Percentiles rank a stretch among this genome's conserved stretches.
phyloP scores from a whole-genome alignment of 2,113 vertebrate species.

The Crotalus helleri region DNA sequence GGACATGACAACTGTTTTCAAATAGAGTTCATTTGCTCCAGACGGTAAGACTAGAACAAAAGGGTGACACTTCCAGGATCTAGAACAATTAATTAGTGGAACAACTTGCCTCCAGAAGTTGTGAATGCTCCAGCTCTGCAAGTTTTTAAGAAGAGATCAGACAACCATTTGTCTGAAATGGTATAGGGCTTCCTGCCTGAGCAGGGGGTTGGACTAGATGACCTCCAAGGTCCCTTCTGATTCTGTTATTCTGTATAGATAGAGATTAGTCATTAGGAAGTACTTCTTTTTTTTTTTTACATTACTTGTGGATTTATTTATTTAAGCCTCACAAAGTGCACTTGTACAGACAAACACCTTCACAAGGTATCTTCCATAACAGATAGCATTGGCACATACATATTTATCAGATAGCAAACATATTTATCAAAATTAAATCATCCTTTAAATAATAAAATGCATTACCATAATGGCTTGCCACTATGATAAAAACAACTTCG shows the following conservation, averaged over 20 bases:
- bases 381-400: neutral
- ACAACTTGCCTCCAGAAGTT: neutral
- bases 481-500: neutral
- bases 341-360: neutral
- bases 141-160: neutral
- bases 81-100: neutral
- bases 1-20: neutral
- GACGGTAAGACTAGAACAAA: neutral
- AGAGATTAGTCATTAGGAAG: neutral
- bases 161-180: too few species aligned
- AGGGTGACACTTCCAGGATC: neutral
- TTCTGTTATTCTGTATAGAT: neutral
- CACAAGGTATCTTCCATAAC: neutral
- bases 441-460: neutral
- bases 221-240: neutral
- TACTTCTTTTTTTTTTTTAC: neutral
- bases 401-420: neutral
- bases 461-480: neutral
- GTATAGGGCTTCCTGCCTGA: neutral
- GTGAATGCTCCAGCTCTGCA: neutral
- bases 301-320: neutral
- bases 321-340: neutral
- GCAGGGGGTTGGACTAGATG: neutral
- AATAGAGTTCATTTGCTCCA: neutral
- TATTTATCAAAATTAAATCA: neutral